Evolutionary conservation across 2,113 vertebrate genomes (phyloP), one percentile per base, ranked within the genome.

Genomic region (Syrrhaptes paradoxus): DNA sequence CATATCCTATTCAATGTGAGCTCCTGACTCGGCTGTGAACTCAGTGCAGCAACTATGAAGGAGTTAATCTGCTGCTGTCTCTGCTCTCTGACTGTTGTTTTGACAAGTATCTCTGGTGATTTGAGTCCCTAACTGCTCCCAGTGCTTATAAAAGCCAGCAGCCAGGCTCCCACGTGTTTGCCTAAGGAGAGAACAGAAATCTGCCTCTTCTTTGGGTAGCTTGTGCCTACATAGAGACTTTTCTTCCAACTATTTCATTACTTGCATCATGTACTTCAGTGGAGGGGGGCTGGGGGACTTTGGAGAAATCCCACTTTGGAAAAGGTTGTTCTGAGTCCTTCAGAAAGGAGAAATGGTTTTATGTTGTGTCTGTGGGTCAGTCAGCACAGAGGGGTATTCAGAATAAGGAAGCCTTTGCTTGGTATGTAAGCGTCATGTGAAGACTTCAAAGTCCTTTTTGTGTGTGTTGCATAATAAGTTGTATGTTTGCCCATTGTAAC

Each of bases 61-160:
- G 95, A 93, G 95, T 94, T 97, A 96, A 94, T 88, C 52, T 90
- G 83, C 88, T 81, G 82, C 93, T 96, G 93, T 76, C 65, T 95
- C 38, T 93, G 92, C 92, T 86, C 77, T 82, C 90, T 76, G 86
- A 58, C 93, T 90, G 83, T 90, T 96, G 87, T 96, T 95, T 95
- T 96, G 96, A 96, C 95, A 90, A 96, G 93, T 74, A 89, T 96
- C 90, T 96, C 83, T 95, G 61, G 88, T 94, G 93, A 95, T 94
- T 93, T 96, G 92, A 93, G 95, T 97, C 95, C 85, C 88, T 90
- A 86, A 86, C 92, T 96, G 92, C 93, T 94, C 96, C 88, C 85
- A 93, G 62, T 14, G 75, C 93, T 96, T 95, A 71, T 49, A 94
- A 92, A 96, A 96, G 61, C 24, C 4, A 85, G 93, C 93, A 95